Conservation (phyloP, 2,113 vertebrate species). For the Promerops cafer region DNA sequence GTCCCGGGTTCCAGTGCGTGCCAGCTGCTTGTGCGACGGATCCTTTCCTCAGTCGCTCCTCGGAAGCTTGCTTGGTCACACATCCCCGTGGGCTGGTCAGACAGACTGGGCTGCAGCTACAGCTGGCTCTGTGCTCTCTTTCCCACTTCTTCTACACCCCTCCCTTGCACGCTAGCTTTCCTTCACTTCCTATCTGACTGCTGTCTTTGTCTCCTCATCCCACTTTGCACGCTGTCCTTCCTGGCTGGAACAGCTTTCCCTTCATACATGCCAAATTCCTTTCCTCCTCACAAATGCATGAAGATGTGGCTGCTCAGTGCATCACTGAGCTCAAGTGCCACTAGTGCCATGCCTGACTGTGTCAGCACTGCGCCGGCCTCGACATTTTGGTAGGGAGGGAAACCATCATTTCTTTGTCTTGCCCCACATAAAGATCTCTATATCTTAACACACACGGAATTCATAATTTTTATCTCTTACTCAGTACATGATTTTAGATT, state of each 20-base stretch:
- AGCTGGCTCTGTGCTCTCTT: neutral
- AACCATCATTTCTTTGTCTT: neutral
- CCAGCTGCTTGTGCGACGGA: fast-evolving
- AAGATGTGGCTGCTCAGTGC: neutral
- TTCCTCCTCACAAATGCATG: neutral
- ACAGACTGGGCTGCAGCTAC: neutral
- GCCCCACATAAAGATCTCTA: neutral
- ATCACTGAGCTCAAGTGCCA: neutral
- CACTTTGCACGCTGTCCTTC: neutral
- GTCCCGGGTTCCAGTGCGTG: neutral
- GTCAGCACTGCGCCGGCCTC: neutral
- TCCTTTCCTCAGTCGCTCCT: neutral
- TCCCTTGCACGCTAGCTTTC: neutral
- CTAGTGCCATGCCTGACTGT: fast-evolving
- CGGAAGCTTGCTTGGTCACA: fast-evolving
- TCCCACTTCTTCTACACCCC: neutral
- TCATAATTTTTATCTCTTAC: neutral
- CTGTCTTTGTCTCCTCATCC: neutral
- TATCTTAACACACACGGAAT: neutral
- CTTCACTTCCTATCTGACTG: neutral
- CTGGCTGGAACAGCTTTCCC: neutral
- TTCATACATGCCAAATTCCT: neutral
- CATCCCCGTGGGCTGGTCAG: fast-evolving
- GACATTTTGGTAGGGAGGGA: neutral
- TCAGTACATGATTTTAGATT: neutral